A percentile compares a stretch with the other conserved stretches of the same genome.
Evolutionary conservation across 2,888 invertebrate genomes (phyloP).

Genomic region (Luperina nickerlii): DNA sequence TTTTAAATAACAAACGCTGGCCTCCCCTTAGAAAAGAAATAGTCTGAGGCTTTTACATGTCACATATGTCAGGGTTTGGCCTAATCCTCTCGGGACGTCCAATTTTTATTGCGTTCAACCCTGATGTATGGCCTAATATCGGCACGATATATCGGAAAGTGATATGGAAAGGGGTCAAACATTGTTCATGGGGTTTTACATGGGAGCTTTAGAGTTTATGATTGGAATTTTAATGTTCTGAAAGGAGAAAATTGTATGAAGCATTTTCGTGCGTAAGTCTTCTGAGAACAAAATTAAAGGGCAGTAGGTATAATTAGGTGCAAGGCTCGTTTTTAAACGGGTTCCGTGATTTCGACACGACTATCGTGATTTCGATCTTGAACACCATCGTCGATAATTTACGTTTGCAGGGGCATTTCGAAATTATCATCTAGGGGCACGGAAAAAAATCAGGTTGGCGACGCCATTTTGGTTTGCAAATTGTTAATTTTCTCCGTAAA

Average conservation of each 20-base stretch:
- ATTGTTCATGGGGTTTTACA: conserved; percentile 69
- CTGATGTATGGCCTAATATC: conserved; percentile 87
- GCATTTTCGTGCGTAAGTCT: conserved; percentile 34
- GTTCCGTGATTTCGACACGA: conserved; percentile 74
- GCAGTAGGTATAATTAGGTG: conserved; percentile 68
- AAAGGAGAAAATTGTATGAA: conserved; percentile 32
- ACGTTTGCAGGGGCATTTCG: conserved; percentile 78
- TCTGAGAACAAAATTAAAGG: conserved; percentile 64
- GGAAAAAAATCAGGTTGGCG: conserved; percentile 74
- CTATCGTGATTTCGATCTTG: conserved; percentile 77
- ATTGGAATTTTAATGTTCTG: conserved; percentile 46
- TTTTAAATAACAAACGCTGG: conserved; percentile 81
- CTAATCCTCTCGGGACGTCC: conserved; percentile 87
- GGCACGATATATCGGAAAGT: conserved; percentile 82
- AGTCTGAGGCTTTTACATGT: conserved; percentile 85
- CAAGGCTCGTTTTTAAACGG: conserved; percentile 68
- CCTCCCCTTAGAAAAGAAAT: conserved; percentile 81
- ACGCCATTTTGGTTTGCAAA: conserved; percentile 79
- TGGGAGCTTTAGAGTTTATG: conserved; percentile 33
- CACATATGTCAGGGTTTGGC: conserved; percentile 89
- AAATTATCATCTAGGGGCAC: conserved; percentile 80
- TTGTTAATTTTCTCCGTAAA: conserved; percentile 81
- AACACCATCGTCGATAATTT: conserved; percentile 81
- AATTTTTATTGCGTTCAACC: conserved; percentile 88
- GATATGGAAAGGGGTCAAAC: conserved; percentile 79